Conservation (phyloP, 2,797 vertebrate species). For the Ceyx erithaca region DNA sequence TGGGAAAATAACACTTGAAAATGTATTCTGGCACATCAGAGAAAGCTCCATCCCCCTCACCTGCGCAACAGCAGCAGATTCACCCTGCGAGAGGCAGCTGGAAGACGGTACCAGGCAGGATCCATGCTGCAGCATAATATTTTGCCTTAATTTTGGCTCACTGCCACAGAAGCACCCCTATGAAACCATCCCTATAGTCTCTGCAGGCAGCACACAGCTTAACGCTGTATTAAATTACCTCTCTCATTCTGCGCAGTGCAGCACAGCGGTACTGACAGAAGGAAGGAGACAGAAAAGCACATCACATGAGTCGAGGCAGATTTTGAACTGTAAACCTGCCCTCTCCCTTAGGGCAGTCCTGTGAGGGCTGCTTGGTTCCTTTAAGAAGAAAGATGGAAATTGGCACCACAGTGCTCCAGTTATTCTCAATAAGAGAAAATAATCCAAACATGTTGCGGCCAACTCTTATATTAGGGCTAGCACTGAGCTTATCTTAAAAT, state of each 20-base stretch:
- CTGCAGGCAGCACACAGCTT: background rate
- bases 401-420: background rate
- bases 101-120: background rate
- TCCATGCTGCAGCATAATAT: background rate
- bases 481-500: background rate
- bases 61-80: background rate
- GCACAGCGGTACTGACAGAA: background rate
- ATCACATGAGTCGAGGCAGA: background rate
- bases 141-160: constrained; percentile 35
- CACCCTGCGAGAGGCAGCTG: background rate
- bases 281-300: background rate
- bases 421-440: background rate
- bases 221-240: constrained; percentile 41
- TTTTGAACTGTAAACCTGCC: background rate
- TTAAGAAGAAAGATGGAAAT: background rate
- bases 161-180: background rate
- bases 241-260: background rate
- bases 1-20: constrained; percentile 23
- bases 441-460: background rate
- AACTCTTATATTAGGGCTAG: background rate
- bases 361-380: background rate
- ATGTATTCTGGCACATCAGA: background rate
- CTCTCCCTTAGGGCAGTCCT: background rate
- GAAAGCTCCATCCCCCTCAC: background rate
- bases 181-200: background rate